phyloP scores from a whole-genome alignment of 2,797 vertebrate genomes.

The Heteromormyrus szaboi region DNA sequence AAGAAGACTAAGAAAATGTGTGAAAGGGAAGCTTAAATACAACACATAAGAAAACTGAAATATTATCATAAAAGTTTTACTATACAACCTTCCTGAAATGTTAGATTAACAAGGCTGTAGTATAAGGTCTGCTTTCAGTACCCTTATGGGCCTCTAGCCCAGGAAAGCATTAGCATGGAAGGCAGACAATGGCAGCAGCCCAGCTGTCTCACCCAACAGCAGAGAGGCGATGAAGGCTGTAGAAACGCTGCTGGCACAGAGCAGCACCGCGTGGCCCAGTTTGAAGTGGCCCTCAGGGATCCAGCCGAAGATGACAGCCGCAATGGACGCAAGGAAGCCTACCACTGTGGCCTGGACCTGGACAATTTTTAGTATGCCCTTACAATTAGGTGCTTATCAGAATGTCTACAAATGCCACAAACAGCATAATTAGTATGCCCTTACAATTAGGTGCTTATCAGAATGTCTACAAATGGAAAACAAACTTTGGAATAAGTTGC shows the following conservation, averaged over 20 bases:
- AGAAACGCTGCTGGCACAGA: constrained; percentile 94
- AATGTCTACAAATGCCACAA: background rate
- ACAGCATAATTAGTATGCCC: background rate
- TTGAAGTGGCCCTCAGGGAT: constrained; percentile 92
- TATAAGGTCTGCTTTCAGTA: background rate
- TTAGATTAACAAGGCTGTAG: background rate
- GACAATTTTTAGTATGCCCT: background rate
- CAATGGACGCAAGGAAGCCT: constrained; percentile 92
- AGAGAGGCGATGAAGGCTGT: constrained; percentile 95
- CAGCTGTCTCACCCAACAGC: constrained; percentile 71
- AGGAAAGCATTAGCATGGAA: background rate
- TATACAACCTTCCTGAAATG: background rate
- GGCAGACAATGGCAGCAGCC: background rate
- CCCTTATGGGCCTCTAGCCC: background rate
- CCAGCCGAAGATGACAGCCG: constrained; percentile 93
- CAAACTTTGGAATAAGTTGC: no score
- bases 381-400: background rate
- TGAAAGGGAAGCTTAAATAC: background rate
- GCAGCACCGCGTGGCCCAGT: constrained; percentile 80
- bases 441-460: no score
- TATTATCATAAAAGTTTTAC: background rate
- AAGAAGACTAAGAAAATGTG: background rate
- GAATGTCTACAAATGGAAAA: no score
- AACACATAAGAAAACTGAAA: background rate
- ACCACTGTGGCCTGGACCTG: constrained; percentile 98